Evolutionary conservation across 2,113 vertebrate genomes (phyloP), one percentile per base, ranked within the genome.

Genomic region (Tragelaphus buxtoni): DNA sequence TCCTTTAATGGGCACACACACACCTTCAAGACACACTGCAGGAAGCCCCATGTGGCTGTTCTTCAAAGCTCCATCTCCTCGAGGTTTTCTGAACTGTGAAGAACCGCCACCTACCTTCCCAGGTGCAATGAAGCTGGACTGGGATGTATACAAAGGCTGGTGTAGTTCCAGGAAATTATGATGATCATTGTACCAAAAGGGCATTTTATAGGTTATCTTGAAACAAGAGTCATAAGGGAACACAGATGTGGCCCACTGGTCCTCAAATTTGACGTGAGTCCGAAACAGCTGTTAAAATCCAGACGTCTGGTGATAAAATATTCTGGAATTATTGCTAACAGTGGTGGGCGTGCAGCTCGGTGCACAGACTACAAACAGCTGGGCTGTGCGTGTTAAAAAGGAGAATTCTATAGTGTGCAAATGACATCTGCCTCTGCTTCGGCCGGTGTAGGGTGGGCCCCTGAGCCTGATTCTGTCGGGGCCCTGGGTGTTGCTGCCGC

Each of bases 71-170:
- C 13, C 16, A 14, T 2, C 17, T 2, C 32, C 20, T 81, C 14
- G 22, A 10, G 53, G 69, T 20, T 42, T 77, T 39, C 42, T 45
- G 35, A 2, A 0, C 32, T 1, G 5, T 8, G 24, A 20, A 1
- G n/a, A 17, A 32, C 3, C 5, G 1, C 88, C 53, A 13, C 47
- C 76, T 2, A 2, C 76, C n/a, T 72, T 14, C 91, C 32, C 1
- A 5, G 63, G 22, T 0, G 7, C 49, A 0, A 4, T 0, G 9
- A 35, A 2, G 32, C 6, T 8, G 51, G n/a, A 3, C 30, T 2
- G 58, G 49, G 51, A 35, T 72, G 0, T 1, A 9, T 6, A 0
- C 14, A 1, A 7, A 35, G 74, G 56, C 26, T 32, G 49, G 45
- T 13, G 3, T 0, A 2, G 39, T 26, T 61, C 47, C 56, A 39